Evolutionary conservation across 2,797 vertebrate genomes (phyloP), one percentile per base, ranked within the genome.

Genomic region (Phrynocephalus forsythii): DNA sequence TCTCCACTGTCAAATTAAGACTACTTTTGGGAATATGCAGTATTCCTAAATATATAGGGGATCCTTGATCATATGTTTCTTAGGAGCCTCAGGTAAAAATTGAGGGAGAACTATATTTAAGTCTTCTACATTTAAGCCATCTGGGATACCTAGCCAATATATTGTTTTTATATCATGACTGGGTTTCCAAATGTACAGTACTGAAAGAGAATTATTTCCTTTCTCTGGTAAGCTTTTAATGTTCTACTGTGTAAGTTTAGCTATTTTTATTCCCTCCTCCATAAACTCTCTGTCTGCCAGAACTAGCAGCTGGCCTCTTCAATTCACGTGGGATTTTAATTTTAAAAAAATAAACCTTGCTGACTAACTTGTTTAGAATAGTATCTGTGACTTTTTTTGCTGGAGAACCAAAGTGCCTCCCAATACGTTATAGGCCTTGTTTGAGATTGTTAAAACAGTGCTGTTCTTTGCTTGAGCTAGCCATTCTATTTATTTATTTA

Each of bases 71-170:
- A 18, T 52, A 68, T 85, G 73, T 82, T 52, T 30, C 28, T 87
- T 52, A 87, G 69, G 44, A 84, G 10, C 50, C 50, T 84, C 33
- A 33, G 52, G 50, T 78, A 79, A 83, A 78, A 84, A 88, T 48
- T 48, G 67, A 79, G 69, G 86, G n/a, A 75, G 75, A 88, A 87
- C 60, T 78, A 10, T 33, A 87, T 71, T 88, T 72, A 88, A 72
- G 33, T 26, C 44, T 15, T 78, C 4, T 66, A 26, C 71, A 38
- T 87, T 50, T 63, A 38, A 26, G 20, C 63, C 44, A 67, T 68
- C 22, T 69, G 48, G 72, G 26, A 68, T 2, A n/a, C 30, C 73
- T 48, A 69, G 48, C n/a, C 68, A 68, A 87, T 67, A 24, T 82
- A 63, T 18, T 44, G 16, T 66, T 82, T 87, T 76, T 48, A 68